phyloP scores from a whole-genome alignment of 2,113 vertebrate genomes.

The Chionomys nivalis region DNA sequence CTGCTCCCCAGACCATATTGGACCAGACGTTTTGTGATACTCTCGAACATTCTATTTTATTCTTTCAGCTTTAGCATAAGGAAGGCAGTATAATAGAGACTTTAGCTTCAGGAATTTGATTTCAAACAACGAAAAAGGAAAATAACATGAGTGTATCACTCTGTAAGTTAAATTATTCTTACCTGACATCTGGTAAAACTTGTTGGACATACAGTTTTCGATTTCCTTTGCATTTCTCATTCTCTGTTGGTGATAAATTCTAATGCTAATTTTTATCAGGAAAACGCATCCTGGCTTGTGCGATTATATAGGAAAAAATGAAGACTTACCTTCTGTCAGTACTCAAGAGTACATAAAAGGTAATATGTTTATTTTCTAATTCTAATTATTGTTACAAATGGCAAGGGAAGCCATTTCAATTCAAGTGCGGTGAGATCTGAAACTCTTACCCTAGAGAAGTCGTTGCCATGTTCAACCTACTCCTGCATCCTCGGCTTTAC shows the following conservation, averaged over 20 bases:
- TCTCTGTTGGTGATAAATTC: slow-evolving; percentile 38
- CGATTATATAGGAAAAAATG: not conserved
- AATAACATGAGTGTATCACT: not conserved
- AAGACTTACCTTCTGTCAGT: slow-evolving; percentile 71
- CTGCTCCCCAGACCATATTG: not conserved
- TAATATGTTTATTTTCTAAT: not conserved
- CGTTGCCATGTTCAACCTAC: not conserved
- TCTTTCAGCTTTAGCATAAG: slow-evolving; percentile 19
- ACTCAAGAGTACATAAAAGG: slow-evolving; percentile 31
- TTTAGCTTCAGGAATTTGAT: slow-evolving; percentile 51
- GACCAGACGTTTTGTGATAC: not conserved
- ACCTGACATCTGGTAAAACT: slow-evolving; percentile 42
- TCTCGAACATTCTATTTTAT: slow-evolving; percentile 18
- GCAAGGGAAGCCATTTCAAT: not conserved
- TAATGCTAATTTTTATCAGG: not conserved
- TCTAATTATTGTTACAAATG: not conserved
- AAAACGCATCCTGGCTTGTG: not conserved
- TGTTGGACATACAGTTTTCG: not conserved
- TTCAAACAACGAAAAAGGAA: slow-evolving; percentile 31
- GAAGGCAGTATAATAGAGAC: slow-evolving; percentile 7
- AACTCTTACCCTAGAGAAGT: slow-evolving; percentile 14
- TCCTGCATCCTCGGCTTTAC: not conserved
- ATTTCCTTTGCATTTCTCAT: slow-evolving; percentile 1
- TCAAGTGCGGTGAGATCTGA: not conserved
- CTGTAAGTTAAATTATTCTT: slow-evolving; percentile 1